Evolutionary conservation across 2,888 invertebrate genomes (phyloP), one percentile per base, ranked within the genome.

Genomic region (Mythimna loreyi): DNA sequence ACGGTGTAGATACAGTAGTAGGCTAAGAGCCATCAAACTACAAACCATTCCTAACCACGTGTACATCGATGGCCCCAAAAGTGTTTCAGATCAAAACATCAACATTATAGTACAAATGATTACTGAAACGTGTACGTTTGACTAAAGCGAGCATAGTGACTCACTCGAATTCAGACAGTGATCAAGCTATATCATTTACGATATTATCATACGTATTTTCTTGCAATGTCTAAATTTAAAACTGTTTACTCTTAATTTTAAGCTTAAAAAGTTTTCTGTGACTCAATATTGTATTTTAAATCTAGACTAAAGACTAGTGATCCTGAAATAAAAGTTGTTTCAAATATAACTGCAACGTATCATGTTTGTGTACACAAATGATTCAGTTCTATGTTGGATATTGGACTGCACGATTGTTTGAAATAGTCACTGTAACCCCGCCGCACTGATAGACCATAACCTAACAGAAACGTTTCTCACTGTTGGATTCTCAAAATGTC

Each of bases 211-310:
- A 43, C 40, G 19, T 55, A 57, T 82, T n/a, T n/a, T 82, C 80
- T 58, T 60, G 65, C 45, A 36, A 72, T 36, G 7, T 28, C 65
- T 80, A 76, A 71, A 69, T 61, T 66, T 81, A 75, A 73, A 75
- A 56, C 65, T 79, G 73, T 80, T 72, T 72, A 70, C 72, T 53
- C 49, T 64, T 76, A 71, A 73, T 69, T 64, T 36, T 65, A 59
- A 66, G 40, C 52, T 60, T 33, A 58, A 55, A 62, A 56, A 55
- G 43, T 55, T 58, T 53, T 52, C 28, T 56, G 43, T 79, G 82
- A 79, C 69, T 82, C 76, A 76, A 69, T 62, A 64, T 72, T 57
- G 47, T 65, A 55, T 68, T 72, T 73, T 62, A 72, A 66, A 79
- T 79, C 59, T 69, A 73, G 76, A 76, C 57, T 63, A 69, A 66